Base-by-base conservation (phyloP, 2,797 vertebrate species). In the Poliocrania exsul region DNA sequence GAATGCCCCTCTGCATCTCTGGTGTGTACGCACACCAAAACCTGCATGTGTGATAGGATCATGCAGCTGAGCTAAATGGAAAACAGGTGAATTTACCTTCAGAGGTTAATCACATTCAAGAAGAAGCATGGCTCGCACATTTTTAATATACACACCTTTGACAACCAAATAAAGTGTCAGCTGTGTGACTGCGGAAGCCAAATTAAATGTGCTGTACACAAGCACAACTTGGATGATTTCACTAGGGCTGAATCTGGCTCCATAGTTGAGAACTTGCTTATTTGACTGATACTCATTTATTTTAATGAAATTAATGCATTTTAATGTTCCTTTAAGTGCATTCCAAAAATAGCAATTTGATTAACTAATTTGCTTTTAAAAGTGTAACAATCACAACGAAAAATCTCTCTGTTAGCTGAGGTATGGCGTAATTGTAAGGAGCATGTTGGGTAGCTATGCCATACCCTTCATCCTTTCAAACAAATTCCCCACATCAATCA, bases 341-440 rank as follows among this genome's bases (percentile, higher is more conserved):
- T 87, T 95, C 94, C 81, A 92, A 93, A 96, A 89, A 89, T 87
- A 92, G 94, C 72, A 71, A 81, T 89, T 91, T 91, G 79, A 96
- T 96, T 91, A 94, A 91, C 62, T 92, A 77, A 85, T 44, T 82
- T 12, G 42, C 75, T 88, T 94, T 91, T 46, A 64, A 57, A 93
- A 94, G 75, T 44, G 47, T 56, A 83, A 93, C 81, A 87, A 94
- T 91, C 92, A 50, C 79, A 91, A 79, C 31, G 54, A 83, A 93
- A 94, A 91, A 93, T 92, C 78, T 86, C 35, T 38, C 79, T 91
- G 33, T 42, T 77, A 73, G 72, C 70, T 73, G 74, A 94, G 46
- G 65, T 79, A 83, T 56, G 70, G 75, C 42, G 78, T 50, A 94
- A 94, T 74, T 88, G 12, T 50, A 75, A 91, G 67, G 44, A 73